Base-by-base conservation (phyloP, 1,140 invertebrate species). In the Hesperophylax magnus region DNA sequence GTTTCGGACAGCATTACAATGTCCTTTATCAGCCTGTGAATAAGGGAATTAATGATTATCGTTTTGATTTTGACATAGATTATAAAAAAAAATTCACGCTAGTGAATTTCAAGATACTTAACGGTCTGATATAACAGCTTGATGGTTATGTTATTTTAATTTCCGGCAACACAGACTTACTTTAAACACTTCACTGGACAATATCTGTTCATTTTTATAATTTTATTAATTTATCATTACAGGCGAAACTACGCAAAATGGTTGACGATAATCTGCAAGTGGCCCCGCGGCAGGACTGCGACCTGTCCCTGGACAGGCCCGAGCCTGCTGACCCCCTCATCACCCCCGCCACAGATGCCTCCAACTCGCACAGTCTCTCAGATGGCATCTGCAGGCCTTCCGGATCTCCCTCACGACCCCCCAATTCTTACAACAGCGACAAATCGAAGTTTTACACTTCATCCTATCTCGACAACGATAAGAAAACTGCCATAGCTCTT, bases 191-290 rank as follows among this genome's bases (percentile, higher is more conserved):
- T 27, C 5, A 27, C 27, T 27, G 27, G 27, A 27, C 27, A 27
- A 27, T 27, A 5, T 27, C 27, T 27, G 27, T 27, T 27, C 27
- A 27, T 27, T 27, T 27, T 27, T 2, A 27, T 27, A 3, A 56
- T 20, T 20, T 2, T 69, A 5, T 69, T 69, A 69, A n/a, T 71
- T 52, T 47, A 20, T 52, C 14, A 47, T 81, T 78, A 9, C 85
- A 90, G 89, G 89, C 89, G 88, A 90, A 90, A 89, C 88, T 90
- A 77, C 88, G 89, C 85, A 90, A 90, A 83, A 90, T 90, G 89
- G 89, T 90, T 65, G 89, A 90, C 85, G 89, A 90, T 85, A 89
- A 90, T 85, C 87, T 90, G 82, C 88, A 88, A 77, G 88, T 89
- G 39, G 87, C 88, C 14, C 84, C 88, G 17, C 86, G 88, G 58